Conservation (phyloP, 2,113 vertebrate genomes). For the Rattus norvegicus region DNA sequence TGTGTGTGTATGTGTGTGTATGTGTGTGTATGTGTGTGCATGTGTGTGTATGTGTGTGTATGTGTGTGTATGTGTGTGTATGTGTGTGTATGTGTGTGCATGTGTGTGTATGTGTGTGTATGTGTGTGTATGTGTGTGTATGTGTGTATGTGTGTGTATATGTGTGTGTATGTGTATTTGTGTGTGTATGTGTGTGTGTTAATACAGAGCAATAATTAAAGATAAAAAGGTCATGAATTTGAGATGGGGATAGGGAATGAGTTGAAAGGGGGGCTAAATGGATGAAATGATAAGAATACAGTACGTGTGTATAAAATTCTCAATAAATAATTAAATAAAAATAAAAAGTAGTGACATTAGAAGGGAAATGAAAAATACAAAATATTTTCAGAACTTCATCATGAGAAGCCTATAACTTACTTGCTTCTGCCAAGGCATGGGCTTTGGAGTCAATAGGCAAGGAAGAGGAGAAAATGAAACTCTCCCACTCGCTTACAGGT, state of each 20-base stretch:
- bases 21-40: not conserved
- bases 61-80: not conserved
- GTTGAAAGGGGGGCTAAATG: not conserved
- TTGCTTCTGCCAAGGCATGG: not conserved
- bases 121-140: not conserved
- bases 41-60: not conserved
- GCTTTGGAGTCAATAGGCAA: not conserved
- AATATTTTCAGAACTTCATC: not conserved
- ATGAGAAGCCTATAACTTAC: not conserved
- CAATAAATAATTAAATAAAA: not conserved
- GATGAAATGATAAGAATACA: not conserved
- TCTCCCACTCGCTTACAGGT: fast-evolving
- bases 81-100: not conserved
- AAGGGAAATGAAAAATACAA: not conserved
- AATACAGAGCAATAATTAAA: not conserved
- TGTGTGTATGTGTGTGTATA: not conserved
- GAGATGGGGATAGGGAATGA: not conserved
- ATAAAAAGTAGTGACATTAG: not conserved
- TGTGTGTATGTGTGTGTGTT: not conserved
- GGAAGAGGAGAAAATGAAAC: fast-evolving
- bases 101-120: not conserved
- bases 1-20: not conserved
- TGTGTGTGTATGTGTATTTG: too few relatives aligned
- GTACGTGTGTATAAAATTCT: not conserved
- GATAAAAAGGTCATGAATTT: not conserved